Percentiles rank a stretch among this genome's conserved stretches.
Conservation (phyloP, 2,113 vertebrate species). For the Spermophilus dauricus region DNA sequence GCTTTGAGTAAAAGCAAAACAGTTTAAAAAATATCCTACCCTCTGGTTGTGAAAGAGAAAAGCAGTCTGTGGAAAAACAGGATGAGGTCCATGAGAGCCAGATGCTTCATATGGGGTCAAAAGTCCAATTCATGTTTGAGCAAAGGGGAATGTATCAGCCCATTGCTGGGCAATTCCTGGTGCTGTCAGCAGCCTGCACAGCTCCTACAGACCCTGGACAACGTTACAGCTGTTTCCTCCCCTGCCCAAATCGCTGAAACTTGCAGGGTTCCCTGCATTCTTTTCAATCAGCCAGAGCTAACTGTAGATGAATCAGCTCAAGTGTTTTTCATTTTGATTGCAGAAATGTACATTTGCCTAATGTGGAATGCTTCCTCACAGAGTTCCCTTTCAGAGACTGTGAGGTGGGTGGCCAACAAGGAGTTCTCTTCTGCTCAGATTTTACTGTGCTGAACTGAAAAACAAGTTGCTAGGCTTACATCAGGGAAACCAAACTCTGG, state of each 20-base stretch:
- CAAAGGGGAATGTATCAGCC: background rate
- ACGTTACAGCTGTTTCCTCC: constrained; percentile 53
- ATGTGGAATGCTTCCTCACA: background rate
- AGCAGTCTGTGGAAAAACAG: background rate
- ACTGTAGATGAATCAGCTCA: background rate
- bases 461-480: constrained; percentile 42
- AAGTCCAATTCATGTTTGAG: constrained; percentile 14
- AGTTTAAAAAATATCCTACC: constrained; percentile 12
- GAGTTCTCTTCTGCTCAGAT: constrained; percentile 35
- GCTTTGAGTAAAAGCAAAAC: background rate
- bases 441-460: constrained; percentile 59
- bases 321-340: constrained; percentile 40
- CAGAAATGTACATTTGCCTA: constrained; percentile 26
- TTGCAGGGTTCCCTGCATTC: constrained; percentile 47
- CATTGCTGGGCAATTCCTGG: constrained; percentile 40
- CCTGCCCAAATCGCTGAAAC: constrained; percentile 37
- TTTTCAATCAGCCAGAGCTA: constrained; percentile 41
- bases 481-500: background rate
- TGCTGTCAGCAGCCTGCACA: background rate
- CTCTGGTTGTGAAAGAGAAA: constrained; percentile 23
- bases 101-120: background rate
- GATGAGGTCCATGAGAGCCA: background rate
- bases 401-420: constrained; percentile 57
- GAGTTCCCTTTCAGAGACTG: background rate
- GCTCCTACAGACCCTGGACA: constrained; percentile 37